Percentiles rank a stretch among this genome's conserved stretches.
phyloP scores from a whole-genome alignment of 1,140 invertebrate genomes.

The Galendromus occidentalis region DNA sequence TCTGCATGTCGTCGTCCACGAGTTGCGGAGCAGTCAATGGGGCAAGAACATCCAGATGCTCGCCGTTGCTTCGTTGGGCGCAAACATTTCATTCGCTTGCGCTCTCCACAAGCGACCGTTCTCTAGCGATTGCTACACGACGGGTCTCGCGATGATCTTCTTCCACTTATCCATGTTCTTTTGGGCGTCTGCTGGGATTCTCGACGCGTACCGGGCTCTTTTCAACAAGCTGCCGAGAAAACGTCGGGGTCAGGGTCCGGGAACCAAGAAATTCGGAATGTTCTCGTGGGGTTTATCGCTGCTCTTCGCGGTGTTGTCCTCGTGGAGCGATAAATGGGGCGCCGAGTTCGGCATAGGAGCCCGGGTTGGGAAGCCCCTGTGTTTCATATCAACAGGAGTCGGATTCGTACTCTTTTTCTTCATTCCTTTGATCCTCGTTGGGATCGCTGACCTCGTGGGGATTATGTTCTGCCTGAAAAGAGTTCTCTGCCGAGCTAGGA shows the following conservation, averaged over 20 bases:
- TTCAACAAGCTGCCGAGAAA: background rate
- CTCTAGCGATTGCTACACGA: constrained; percentile 5
- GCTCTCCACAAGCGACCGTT: background rate
- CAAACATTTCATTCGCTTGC: constrained; percentile 7
- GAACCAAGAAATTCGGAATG: constrained; percentile 7
- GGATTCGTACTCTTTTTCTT: background rate
- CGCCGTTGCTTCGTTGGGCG: background rate
- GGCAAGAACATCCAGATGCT: constrained; percentile 2
- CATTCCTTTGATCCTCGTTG: background rate
- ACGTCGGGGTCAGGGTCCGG: background rate
- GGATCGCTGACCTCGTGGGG: background rate
- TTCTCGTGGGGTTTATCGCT: background rate
- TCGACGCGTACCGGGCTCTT: background rate
- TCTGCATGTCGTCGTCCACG: background rate
- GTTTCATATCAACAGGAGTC: constrained; percentile 2
- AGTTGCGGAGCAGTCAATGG: constrained; percentile 6
- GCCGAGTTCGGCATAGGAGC: constrained; percentile 1
- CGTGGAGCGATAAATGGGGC: background rate
- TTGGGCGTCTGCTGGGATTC: background rate
- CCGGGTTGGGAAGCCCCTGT: background rate
- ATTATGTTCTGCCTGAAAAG: background rate
- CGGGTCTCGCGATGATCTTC: constrained; percentile 2
- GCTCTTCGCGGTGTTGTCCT: background rate
- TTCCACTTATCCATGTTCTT: constrained; percentile 7
- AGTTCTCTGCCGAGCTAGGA: background rate